Conservation (phyloP, 1,140 invertebrate species). For the Adelges cooleyi region DNA sequence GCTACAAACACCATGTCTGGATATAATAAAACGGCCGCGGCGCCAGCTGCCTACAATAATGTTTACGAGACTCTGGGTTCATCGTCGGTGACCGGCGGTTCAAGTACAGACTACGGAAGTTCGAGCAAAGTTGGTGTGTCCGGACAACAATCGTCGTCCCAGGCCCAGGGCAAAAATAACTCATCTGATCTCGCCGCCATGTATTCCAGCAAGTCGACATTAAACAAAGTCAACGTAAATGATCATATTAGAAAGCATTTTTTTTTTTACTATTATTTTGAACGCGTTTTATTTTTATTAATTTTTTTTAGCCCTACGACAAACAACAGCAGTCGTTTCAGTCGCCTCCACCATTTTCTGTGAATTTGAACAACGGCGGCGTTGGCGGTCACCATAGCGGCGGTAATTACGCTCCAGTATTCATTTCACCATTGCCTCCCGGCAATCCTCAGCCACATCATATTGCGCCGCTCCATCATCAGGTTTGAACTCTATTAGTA, state of each 20-base stretch:
- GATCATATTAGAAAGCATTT: too few species aligned
- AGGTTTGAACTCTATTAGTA: constrained; percentile 19
- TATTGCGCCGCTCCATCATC: constrained; percentile 15
- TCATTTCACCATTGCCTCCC: constrained; percentile 17
- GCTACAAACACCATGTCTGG: constrained; percentile 15
- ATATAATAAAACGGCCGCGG: constrained; percentile 15
- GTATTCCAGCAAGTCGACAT: constrained; percentile 12
- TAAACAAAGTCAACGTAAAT: constrained; percentile 3
- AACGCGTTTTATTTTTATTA: too few species aligned
- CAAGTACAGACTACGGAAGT: constrained; percentile 18
- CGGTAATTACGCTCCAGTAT: constrained; percentile 22
- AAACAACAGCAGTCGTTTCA: constrained; percentile 26
- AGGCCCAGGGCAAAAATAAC: constrained; percentile 13
- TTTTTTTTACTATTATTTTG: too few species aligned
- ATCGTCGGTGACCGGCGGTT: constrained; percentile 18
- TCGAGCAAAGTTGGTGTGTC: constrained; percentile 22
- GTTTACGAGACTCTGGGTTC: constrained; percentile 15
- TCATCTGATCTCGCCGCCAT: constrained; percentile 23
- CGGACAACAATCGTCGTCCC: constrained; percentile 9
- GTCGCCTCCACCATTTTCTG: constrained; percentile 16
- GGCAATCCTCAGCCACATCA: constrained; percentile 17
- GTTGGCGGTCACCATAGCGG: constrained; percentile 14
- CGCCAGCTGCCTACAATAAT: constrained; percentile 15
- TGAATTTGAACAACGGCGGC: constrained; percentile 11
- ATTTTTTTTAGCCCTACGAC: constrained; percentile 16